These are phyloP conservation scores for Fringilla coelebs DNA, from an alignment of 2,797 vertebrate species.

Conservation along the genomic window DNA sequence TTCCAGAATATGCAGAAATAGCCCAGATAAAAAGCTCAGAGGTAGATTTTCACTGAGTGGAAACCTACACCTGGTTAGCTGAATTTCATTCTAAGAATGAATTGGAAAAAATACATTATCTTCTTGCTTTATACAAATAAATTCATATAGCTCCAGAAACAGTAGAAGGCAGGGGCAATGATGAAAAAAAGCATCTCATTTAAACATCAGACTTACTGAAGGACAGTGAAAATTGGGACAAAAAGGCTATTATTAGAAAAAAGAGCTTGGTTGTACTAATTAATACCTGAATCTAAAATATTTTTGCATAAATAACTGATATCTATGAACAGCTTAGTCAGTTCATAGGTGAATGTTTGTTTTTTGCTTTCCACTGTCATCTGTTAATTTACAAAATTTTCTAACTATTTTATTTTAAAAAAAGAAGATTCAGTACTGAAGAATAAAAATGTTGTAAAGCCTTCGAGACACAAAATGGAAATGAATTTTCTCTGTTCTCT, in stretches of 20 bases:
- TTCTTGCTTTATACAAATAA: not conserved
- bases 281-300: not conserved
- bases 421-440: not conserved
- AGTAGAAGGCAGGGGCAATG: not conserved
- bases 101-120: not conserved
- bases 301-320: not conserved
- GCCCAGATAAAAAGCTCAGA: not conserved
- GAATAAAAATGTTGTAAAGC: not conserved
- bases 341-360: not conserved
- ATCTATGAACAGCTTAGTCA: not conserved
- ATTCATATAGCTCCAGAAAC: not conserved
- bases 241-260: not conserved
- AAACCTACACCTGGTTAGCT: not conserved
- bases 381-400: not conserved
- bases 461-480: not conserved
- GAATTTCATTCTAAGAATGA: not conserved
- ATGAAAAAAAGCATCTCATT: not conserved
- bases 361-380: not conserved
- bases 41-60: not conserved
- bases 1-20: not conserved
- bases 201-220: not conserved
- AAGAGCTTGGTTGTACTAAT: not conserved
- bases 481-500: not conserved
- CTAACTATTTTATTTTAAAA: not conserved
- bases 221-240: not conserved